These are phyloP conservation scores for Orthosia gothica DNA, from an alignment of 2,888 invertebrate species.

Conservation along the genomic window DNA sequence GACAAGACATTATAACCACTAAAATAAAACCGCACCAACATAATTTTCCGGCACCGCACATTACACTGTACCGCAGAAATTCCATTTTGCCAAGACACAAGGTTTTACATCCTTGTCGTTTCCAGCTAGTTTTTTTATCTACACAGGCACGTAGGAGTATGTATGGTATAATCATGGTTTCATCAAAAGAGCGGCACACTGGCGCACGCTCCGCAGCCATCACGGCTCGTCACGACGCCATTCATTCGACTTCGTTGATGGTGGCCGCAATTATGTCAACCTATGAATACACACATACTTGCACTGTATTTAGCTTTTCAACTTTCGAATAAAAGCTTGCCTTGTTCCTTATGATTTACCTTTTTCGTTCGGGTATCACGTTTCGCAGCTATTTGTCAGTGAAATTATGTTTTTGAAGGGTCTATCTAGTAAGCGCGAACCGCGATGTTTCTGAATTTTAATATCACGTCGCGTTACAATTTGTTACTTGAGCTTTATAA, in stretches of 20 bases:
- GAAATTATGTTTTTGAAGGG: conserved; percentile 63
- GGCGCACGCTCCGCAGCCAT: conserved; percentile 77
- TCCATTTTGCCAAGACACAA: conserved; percentile 32
- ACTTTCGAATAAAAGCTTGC: conserved; percentile 59
- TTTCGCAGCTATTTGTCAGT: conserved; percentile 58
- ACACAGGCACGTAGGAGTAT: conserved; percentile 74
- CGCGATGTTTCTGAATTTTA: conserved; percentile 63
- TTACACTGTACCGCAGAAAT: conserved; percentile 37
- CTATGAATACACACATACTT: conserved; percentile 70
- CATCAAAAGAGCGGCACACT: conserved; percentile 86
- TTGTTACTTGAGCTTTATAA: conserved; percentile 50
- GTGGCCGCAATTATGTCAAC: conserved; percentile 84
- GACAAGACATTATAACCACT: conserved; percentile 17
- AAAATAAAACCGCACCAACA: conserved; percentile 40
- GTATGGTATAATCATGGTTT: conserved; percentile 88
- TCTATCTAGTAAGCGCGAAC: conserved; percentile 49
- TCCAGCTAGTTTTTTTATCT: conserved; percentile 67
- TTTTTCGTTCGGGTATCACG: conserved; percentile 55
- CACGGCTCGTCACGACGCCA: conserved; percentile 84
- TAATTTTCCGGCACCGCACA: conserved; percentile 42
- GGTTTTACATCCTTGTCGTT: conserved; percentile 49
- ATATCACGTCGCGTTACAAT: conserved; percentile 57
- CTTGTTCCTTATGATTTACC: conserved; percentile 64
- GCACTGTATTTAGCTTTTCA: conserved; percentile 71
- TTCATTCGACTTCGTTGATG: conserved; percentile 84